phyloP scores from a whole-genome alignment of 2,888 invertebrate genomes.

The Cheilosia vulpina region DNA sequence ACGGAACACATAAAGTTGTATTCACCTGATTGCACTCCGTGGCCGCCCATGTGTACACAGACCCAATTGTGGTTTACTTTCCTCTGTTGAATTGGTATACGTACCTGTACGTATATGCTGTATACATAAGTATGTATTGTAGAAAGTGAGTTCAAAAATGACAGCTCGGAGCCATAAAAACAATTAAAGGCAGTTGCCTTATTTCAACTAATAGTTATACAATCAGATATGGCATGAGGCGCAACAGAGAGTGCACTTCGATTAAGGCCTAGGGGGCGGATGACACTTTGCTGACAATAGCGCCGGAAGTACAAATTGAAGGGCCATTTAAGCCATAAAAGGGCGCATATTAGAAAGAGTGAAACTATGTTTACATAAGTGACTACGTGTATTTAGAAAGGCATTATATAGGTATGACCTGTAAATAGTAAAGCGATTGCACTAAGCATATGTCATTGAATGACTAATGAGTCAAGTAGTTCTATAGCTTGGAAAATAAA shows the following conservation, averaged over 20 bases:
- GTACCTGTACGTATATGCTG: not conserved
- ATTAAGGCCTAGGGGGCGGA: conserved; percentile 17
- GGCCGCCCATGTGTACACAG: conserved; percentile 9
- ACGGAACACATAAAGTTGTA: conserved; percentile 50
- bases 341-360: conserved; percentile 1
- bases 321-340: conserved; percentile 51
- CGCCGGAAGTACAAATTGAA: conserved; percentile 62
- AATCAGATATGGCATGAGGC: conserved; percentile 9
- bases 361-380: conserved; percentile 18
- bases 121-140: not conserved
- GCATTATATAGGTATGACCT: conserved; percentile 6
- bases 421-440: not conserved
- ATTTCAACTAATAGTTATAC: conserved; percentile 12
- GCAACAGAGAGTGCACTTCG: conserved; percentile 28
- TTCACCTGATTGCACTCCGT: conserved; percentile 64
- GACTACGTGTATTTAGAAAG: conserved; percentile 19
- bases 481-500: not conserved
- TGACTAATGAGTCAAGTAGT: conserved; percentile 28
- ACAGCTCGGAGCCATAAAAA: conserved; percentile 2
- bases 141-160: conserved; percentile 38
- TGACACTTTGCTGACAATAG: conserved; percentile 1
- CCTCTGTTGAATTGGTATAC: not conserved
- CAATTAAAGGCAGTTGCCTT: conserved; percentile 34
- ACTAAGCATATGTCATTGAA: conserved; percentile 15
- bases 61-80: conserved; percentile 26